A percentile compares a stretch with the other conserved stretches of the same genome.
phyloP scores from a whole-genome alignment of 2,113 vertebrate species.

The Phrynosoma blainvillii region DNA sequence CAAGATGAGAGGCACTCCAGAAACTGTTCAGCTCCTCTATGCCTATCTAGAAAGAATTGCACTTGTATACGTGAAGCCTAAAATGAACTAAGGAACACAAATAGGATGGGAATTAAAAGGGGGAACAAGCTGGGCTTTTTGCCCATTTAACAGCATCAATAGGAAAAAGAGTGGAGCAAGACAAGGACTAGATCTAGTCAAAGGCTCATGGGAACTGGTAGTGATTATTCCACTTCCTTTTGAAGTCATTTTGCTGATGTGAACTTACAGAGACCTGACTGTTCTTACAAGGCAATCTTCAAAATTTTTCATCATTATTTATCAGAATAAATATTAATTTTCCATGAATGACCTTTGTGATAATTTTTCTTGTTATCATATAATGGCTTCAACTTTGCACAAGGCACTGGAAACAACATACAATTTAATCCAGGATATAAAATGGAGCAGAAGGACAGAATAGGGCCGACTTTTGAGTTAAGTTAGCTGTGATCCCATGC shows the following conservation, averaged over 20 bases:
- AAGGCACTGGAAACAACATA: too few species aligned
- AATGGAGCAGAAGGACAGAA: too few species aligned
- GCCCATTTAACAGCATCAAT: conserved; percentile 23
- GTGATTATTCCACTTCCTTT: conserved; percentile 48
- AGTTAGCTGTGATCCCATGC: too few species aligned
- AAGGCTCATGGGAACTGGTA: conserved; percentile 23
- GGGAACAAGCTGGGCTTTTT: background rate
- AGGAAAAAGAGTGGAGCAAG: background rate
- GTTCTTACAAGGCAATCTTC: conserved; percentile 19
- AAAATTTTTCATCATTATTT: conserved; percentile 32
- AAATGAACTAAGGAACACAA: conserved; percentile 31
- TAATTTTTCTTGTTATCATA: too few species aligned
- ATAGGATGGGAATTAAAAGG: conserved; percentile 28
- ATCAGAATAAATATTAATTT: conserved; percentile 30
- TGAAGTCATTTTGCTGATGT: conserved; percentile 50
- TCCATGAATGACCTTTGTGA: background rate
- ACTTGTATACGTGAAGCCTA: background rate
- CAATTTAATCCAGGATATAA: too few species aligned
- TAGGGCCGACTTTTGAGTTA: too few species aligned
- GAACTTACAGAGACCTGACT: conserved; percentile 16
- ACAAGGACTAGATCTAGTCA: conserved; percentile 32
- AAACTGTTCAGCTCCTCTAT: background rate
- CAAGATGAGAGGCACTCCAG: background rate
- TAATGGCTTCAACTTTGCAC: too few species aligned
- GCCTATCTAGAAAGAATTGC: accelerated